phyloP scores from a whole-genome alignment of 1,140 invertebrate species.

The Pseudobourletiella spinata region DNA sequence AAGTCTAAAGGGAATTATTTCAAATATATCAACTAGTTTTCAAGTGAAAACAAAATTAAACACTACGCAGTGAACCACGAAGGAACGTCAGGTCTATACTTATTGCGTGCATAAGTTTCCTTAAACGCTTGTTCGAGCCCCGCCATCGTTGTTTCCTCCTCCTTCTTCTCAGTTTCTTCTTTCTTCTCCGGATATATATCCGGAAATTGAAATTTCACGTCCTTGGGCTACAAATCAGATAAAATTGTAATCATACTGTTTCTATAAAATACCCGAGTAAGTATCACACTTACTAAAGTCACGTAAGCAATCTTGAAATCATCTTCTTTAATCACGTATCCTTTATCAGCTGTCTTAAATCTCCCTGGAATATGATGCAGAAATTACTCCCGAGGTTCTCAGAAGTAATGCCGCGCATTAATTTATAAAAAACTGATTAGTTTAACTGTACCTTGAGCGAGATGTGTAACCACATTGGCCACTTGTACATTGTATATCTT shows the following conservation, averaged over 20 bases:
- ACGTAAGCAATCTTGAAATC: slow-evolving; percentile 75
- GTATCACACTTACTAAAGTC: slow-evolving; percentile 55
- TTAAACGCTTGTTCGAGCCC: neutral
- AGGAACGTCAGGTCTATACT: slow-evolving; percentile 21
- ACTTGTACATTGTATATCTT: slow-evolving; percentile 85
- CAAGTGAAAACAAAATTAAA: too few species aligned
- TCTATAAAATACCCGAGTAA: neutral
- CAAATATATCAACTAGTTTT: too few species aligned
- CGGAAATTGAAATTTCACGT: slow-evolving; percentile 40
- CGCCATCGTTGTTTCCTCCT: neutral
- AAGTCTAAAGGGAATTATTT: too few species aligned
- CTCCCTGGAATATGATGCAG: too few species aligned
- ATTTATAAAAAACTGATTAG: too few species aligned
- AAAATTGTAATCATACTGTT: neutral
- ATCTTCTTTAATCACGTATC: slow-evolving; percentile 68
- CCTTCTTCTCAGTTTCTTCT: slow-evolving; percentile 18
- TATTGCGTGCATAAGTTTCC: neutral
- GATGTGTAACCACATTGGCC: slow-evolving; percentile 59
- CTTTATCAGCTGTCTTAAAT: slow-evolving; percentile 40
- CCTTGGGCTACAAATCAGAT: slow-evolving; percentile 35
- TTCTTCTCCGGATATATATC: slow-evolving; percentile 40
- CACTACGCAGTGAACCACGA: slow-evolving; percentile 23
- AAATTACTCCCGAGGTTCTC: too few species aligned
- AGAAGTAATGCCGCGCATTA: too few species aligned
- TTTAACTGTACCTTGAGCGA: slow-evolving; percentile 55